Evolutionary conservation across 1,140 invertebrate genomes (phyloP).

Genomic region (Zaprionus taronus): DNA sequence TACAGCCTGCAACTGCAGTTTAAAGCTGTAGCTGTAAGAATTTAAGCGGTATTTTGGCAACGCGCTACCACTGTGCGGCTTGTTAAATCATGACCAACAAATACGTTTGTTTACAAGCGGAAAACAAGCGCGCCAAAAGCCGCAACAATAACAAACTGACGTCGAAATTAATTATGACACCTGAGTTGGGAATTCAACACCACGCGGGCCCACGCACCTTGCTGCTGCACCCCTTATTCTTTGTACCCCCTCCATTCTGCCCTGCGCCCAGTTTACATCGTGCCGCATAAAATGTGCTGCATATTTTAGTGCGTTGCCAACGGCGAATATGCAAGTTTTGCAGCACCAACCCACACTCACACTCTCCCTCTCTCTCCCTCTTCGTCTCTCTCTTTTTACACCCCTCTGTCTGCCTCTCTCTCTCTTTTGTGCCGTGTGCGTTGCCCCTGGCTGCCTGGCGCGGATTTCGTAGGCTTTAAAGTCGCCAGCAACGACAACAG

Average conservation of each 20-base stretch:
- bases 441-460: not conserved
- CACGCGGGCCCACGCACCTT: not conserved
- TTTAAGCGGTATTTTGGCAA: conserved; percentile 28
- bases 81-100: conserved; percentile 44
- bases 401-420: not conserved
- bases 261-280: conserved; percentile 6
- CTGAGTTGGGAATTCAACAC: conserved; percentile 39
- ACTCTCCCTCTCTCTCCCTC: conserved; percentile 3
- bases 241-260: not conserved
- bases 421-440: not conserved
- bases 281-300: conserved; percentile 45
- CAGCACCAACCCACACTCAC: not conserved
- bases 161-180: conserved; percentile 74
- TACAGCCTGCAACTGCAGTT: not conserved
- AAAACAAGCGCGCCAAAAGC: conserved; percentile 48
- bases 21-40: conserved; percentile 26
- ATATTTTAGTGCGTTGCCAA: conserved; percentile 56
- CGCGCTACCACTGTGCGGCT: conserved; percentile 26
- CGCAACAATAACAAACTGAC: conserved; percentile 58
- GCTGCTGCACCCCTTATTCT: not conserved
- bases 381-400: not conserved
- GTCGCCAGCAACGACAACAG: conserved; percentile 16
- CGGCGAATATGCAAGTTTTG: conserved; percentile 48
- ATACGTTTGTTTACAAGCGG: conserved; percentile 50
- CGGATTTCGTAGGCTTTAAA: conserved; percentile 48